Percentiles rank a stretch among this genome's conserved stretches.
Conservation (phyloP, 2,888 invertebrate species). For the Drosophila nigritarsus region DNA sequence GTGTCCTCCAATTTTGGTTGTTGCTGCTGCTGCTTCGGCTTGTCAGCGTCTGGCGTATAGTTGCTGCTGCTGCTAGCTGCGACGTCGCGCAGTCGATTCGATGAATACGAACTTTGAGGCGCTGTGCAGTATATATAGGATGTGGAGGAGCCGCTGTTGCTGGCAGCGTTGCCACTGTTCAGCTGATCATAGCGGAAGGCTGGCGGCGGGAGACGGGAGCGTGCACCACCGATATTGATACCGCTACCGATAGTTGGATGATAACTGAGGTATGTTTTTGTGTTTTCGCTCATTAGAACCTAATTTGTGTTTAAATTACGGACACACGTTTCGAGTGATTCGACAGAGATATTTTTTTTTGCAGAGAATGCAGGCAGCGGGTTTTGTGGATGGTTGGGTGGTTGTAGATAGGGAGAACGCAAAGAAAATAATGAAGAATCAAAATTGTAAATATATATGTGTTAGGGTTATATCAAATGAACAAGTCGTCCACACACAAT, state of each 20-base stretch:
- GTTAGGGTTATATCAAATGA: slow-evolving; percentile 39
- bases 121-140: slow-evolving; percentile 64
- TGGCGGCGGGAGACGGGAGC: slow-evolving; percentile 10
- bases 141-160: slow-evolving; percentile 25
- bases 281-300: slow-evolving; percentile 53
- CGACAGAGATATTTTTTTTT: slow-evolving; percentile 9
- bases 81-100: slow-evolving; percentile 66
- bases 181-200: slow-evolving; percentile 28
- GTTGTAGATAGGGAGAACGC: slow-evolving; percentile 22
- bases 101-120: slow-evolving; percentile 72
- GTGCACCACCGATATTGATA: slow-evolving; percentile 8
- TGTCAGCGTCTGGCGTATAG: slow-evolving; percentile 22
- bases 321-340: slow-evolving; percentile 4
- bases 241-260: slow-evolving; percentile 8
- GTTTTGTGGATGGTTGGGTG: slow-evolving; percentile 11
- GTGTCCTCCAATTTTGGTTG: slow-evolving; percentile 12
- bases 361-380: slow-evolving; percentile 44
- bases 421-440: slow-evolving; percentile 55
- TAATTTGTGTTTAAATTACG: slow-evolving; percentile 17
- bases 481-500: slow-evolving; percentile 22
- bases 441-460: slow-evolving; percentile 49
- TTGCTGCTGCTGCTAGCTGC: slow-evolving; percentile 19
- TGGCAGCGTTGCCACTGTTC: slow-evolving; percentile 24
- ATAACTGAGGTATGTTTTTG: slow-evolving; percentile 31
- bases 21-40: slow-evolving; percentile 18